phyloP scores from a whole-genome alignment of 2,888 invertebrate genomes.

The Drosophila austrosaltans region DNA sequence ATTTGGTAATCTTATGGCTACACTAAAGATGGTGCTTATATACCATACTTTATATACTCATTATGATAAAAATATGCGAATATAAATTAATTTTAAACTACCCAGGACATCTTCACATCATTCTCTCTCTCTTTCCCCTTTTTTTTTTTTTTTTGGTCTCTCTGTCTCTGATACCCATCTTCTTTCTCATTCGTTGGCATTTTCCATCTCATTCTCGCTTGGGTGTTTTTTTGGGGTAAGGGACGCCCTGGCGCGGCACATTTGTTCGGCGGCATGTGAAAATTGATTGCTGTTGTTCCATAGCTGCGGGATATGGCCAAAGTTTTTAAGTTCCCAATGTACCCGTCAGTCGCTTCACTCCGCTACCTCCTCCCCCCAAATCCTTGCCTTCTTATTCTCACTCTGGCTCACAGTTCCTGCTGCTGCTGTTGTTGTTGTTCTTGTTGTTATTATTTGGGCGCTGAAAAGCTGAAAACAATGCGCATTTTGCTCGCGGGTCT shows the following conservation, averaged over 20 bases:
- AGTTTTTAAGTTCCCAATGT: conserved; percentile 74
- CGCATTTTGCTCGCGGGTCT: conserved; percentile 78
- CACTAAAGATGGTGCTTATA: too few species aligned
- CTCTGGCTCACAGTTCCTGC: conserved; percentile 9
- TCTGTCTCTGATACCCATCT: too few species aligned
- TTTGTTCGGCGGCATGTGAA: conserved; percentile 77
- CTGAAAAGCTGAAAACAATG: conserved; percentile 77
- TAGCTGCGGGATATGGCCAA: conserved; percentile 78
- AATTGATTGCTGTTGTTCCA: conserved; percentile 78
- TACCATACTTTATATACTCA: too few species aligned
- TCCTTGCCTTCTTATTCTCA: not conserved
- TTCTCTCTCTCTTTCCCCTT: not conserved
- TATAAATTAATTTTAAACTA: conserved; percentile 62
- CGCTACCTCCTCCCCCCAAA: not conserved
- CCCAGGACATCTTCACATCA: conserved; percentile 24
- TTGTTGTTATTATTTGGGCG: conserved; percentile 63
- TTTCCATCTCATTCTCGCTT: conserved; percentile 1
- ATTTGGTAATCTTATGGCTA: too few species aligned
- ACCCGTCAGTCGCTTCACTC: conserved; percentile 15
- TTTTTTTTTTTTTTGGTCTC: not conserved
- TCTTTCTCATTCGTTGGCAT: not conserved
- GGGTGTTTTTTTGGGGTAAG: conserved; percentile 1
- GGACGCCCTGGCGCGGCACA: conserved; percentile 71
- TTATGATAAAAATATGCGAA: too few species aligned
- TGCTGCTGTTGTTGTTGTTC: conserved; percentile 38